Base-by-base conservation (phyloP, 2,113 vertebrate species). In the Equus quagga region DNA sequence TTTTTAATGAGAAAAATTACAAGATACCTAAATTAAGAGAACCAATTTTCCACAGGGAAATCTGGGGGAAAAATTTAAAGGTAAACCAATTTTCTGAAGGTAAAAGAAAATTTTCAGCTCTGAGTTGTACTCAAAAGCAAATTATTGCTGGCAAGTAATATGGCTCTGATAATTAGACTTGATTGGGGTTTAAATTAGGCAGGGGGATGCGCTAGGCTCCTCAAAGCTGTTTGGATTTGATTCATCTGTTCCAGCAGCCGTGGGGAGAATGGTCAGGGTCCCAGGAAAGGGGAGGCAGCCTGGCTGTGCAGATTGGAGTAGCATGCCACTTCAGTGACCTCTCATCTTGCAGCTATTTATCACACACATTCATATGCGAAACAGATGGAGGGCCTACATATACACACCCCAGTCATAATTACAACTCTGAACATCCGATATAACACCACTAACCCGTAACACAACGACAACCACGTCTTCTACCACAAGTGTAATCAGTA, bases 1-100 rank as follows among this genome's bases (percentile, higher is more conserved):
- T 90, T 98, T 98, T 97, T 95, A 97, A 97, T 97, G 95, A 97
- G 96, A 97, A 84, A 98, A 97, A 96, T 98, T 97, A 92, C 28
- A 97, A 93, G 96, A 97, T 60, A 88, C 92, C 92, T 78, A 98
- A 98, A 97, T 97, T 96, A 97, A 96, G 96, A 97, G 94, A 95
- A 93, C 67, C 54, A 69, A 28, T 87, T 95, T 91, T 94, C 91
- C 93, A 54, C 31, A 89, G 72, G 97, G 84, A 97, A 97, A 92
- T 94, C 70, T 81, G 51, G 51, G 41, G 51, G 31, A 1, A 3
- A 2, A 78, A 80, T 75, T 82, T 97, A 93, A 92, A 98, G 67
- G 65, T 96, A 97, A 97, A 97, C 86, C 89, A 96, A 92, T 97
- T 97, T 97, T 98, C 94, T 96, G 70, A 96, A 95, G 46, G 79